Base-by-base conservation (phyloP, 92 coral and sea anemone species). In the Palythoa heliodiscus region DNA sequence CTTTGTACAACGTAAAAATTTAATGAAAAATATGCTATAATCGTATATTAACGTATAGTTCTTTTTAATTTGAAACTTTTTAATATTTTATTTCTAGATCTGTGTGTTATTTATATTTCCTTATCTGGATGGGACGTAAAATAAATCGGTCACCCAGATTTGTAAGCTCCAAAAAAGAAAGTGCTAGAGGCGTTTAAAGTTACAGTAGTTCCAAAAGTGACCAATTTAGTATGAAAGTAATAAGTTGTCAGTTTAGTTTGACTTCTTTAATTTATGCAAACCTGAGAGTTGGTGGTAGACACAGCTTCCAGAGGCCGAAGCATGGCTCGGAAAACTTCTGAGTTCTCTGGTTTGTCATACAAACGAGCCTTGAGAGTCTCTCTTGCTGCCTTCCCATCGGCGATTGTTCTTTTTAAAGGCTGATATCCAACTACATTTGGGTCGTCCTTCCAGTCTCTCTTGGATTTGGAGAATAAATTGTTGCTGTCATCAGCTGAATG, bases 321-420 rank as follows among this genome's bases (percentile, higher is more conserved):
- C 48, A 94, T 90, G 19, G 98, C 88, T 67, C 89, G 92, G 87
- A 90, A 97, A 87, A 97, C 99, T 67, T 97, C 98, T 0, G 99
- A 94, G 86, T 95, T 93, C 88, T 91, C 98, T 15, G 98, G 97
- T 73, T 83, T 88, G 88, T 97, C 99, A 69, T 97, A 97, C 80
- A 97, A 78, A 53, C 99, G 99, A 70, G 93, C 89, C 87, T 91
- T 97, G 39, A 97, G 87, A 16, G 89, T 43, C 70, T 97, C 98
- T 52, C 90, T 92, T 17, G 91, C 98, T 37, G 90, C 95, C 73
- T 87, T 88, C 5, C 96, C 97, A 71, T 95, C 86, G 9, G 81
- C 75, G 11, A 85, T 78, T 77, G 75, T 82, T 70, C 82, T 82
- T 70, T 88, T 78, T 35, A 70, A 71, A 10, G 97, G 92, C 47